Evolutionary conservation across 2,113 vertebrate genomes (phyloP).

Genomic region (Pseudopipra pipra): DNA sequence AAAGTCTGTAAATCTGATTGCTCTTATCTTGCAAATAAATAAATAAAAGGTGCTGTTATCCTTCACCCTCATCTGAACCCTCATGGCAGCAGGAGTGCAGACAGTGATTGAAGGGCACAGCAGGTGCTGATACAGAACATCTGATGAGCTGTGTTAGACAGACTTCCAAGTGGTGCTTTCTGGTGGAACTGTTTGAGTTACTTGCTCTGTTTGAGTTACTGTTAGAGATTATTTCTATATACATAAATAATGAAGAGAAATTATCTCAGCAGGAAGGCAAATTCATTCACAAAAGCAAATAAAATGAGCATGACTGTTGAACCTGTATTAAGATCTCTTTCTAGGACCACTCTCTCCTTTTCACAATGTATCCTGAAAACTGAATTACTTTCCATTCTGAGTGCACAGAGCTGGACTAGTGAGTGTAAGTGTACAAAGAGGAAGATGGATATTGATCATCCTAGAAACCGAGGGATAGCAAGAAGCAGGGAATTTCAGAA

Average conservation of each 20-base stretch:
- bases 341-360: neutral
- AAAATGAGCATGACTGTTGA: neutral
- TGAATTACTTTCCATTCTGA: neutral
- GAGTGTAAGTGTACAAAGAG: neutral
- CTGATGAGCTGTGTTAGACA: neutral
- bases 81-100: neutral
- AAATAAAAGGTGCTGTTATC: neutral
- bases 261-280: neutral
- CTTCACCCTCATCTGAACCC: neutral
- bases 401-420: neutral
- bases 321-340: neutral
- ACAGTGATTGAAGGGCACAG: neutral
- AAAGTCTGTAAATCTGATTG: neutral
- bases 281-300: neutral
- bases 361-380: neutral
- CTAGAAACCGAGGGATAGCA: neutral
- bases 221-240: neutral
- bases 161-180: conserved; percentile 9
- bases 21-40: neutral
- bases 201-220: neutral
- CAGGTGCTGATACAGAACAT: conserved; percentile 12
- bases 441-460: neutral
- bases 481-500: neutral
- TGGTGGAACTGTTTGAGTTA: neutral
- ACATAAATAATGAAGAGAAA: neutral